phyloP scores from a whole-genome alignment of 2,888 invertebrate species.

The Melieria omissa region DNA sequence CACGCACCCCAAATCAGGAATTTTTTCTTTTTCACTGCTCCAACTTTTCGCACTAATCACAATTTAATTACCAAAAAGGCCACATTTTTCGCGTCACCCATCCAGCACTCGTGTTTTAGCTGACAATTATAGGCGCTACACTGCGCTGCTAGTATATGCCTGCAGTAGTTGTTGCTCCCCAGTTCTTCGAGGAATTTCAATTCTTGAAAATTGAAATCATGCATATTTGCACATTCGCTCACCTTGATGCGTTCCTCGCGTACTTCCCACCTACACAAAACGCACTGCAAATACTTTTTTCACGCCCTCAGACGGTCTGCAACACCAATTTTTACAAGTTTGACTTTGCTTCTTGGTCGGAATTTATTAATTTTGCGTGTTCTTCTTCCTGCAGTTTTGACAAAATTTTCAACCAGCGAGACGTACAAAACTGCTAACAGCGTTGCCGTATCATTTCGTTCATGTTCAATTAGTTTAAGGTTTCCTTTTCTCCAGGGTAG shows the following conservation, averaged over 20 bases:
- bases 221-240: constrained; percentile 7
- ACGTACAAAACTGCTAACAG: constrained; percentile 18
- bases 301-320: constrained; percentile 17
- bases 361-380: constrained; percentile 1
- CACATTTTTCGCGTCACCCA: constrained; percentile 24
- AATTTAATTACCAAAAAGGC: constrained; percentile 24
- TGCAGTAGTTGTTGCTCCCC: not conserved
- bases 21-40: constrained; percentile 41
- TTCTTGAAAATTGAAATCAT: constrained; percentile 10
- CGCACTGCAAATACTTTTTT: not conserved
- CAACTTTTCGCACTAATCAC: constrained; percentile 1
- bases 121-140: constrained; percentile 9
- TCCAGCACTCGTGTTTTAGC: not conserved
- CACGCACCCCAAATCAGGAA: constrained; percentile 54
- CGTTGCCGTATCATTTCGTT: no score
- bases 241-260: constrained; percentile 7
- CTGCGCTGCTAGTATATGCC: not conserved
- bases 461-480: no score
- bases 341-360: not conserved
- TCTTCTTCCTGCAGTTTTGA: not conserved
- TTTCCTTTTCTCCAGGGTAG: no score
- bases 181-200: constrained; percentile 5
- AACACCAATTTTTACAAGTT: not conserved
- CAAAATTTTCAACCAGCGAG: constrained; percentile 23
- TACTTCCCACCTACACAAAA: constrained; percentile 12